Base-by-base conservation (phyloP, 2,113 vertebrate genomes). In the Hiodon alosoides region DNA sequence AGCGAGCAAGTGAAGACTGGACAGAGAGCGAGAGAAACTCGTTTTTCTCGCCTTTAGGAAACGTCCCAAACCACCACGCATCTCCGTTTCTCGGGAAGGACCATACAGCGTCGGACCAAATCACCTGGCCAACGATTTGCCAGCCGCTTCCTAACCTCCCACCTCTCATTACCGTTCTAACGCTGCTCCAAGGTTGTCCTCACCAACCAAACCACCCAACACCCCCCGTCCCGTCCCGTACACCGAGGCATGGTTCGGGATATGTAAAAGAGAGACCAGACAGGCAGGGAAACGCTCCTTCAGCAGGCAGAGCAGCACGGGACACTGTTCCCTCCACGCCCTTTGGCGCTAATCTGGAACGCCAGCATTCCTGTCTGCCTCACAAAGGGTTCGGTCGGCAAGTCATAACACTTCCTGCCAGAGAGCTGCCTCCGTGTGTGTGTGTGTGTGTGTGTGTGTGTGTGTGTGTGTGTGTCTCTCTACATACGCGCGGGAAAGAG, bases 391-490 rank as follows among this genome's bases (percentile, higher is more conserved):
- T 74, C 76, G 69, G 76, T 76, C 76, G 69, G 79, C 81, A 82
- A 83, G 83, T 81, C 80, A 75, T 66, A 77, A 82, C 81, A 81
- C 79, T 82, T 85, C 83, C 83, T 82, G 79, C 74, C 81, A 77
- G 78, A 53, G 74, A 59, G 65, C 64, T 68, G 78, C 78, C 79
- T 77, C 70, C 59, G 1, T 31, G 31, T 67, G 60, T 61, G 70
- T 65, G 69, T 61, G 76, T 48, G 65, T 62, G 58, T 69, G 61
- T 47, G 71, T 57, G 74, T 17, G 16, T 50, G 47, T 17, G 14
- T 62, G 67, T 60, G 70, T 13, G 78, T 7, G 54, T 57, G 54
- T 57, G 10, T 7, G 5, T 1, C 1, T 57, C 1, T 57, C 6
- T 57, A 10, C 10, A 57, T 57, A 10, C 2, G 54, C 10, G 54